A percentile compares a stretch with the other conserved stretches of the same genome.
phyloP scores from a whole-genome alignment of 2,113 vertebrate species.

The Cettia cetti region DNA sequence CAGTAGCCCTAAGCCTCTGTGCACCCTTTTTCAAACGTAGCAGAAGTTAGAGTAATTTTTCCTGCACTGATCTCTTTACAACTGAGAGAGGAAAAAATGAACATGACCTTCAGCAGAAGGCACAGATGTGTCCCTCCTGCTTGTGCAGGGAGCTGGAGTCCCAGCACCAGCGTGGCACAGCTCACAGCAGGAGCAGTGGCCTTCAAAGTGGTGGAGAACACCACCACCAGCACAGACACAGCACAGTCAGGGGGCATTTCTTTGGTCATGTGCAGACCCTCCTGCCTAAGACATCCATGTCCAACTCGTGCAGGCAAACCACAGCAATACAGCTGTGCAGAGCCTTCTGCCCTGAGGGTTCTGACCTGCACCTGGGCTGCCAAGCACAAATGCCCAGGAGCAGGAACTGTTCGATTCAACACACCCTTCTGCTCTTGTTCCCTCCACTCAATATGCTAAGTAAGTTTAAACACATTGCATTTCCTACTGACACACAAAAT shows the following conservation, averaged over 20 bases:
- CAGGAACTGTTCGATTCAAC: not conserved
- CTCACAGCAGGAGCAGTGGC: not conserved
- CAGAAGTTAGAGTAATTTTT: not conserved
- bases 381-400: not conserved
- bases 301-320: not conserved
- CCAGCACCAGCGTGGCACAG: not conserved
- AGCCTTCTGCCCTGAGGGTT: not conserved
- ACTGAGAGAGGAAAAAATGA: not conserved
- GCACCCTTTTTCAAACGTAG: not conserved
- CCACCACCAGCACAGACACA: not conserved
- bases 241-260: not conserved
- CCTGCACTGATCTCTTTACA: not conserved
- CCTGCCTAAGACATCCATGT: not conserved
- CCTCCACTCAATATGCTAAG: not conserved
- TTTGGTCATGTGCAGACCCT: not conserved
- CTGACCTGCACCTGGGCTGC: not conserved
- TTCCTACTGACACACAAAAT: not conserved
- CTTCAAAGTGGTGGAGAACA: rapidly evolving
- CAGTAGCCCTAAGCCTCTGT: not conserved
- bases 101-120: not conserved
- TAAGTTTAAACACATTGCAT: not conserved
- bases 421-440: not conserved
- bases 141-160: not conserved
- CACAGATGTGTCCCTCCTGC: not conserved
- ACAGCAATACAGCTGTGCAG: not conserved